A percentile compares a stretch with the other conserved stretches of the same genome.
Evolutionary conservation across 2,113 vertebrate species (phyloP).

Genomic region (Callipepla californica): DNA sequence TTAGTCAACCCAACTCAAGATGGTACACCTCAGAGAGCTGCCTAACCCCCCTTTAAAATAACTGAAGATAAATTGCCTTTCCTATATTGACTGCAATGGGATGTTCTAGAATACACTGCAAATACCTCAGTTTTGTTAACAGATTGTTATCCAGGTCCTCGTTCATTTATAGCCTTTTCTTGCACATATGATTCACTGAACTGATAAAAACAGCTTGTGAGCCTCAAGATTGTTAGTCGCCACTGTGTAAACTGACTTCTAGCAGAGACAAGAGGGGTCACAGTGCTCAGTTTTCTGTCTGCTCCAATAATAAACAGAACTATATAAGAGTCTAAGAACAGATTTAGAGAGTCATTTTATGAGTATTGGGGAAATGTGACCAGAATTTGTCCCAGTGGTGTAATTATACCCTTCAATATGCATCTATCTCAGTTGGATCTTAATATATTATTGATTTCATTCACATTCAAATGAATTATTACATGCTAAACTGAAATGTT

Average conservation of each 20-base stretch:
- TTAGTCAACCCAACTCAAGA: background rate
- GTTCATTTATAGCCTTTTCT: background rate
- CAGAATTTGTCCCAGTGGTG: background rate
- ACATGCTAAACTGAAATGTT: background rate
- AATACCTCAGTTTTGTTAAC: background rate
- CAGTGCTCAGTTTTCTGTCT: background rate
- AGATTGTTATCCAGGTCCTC: background rate
- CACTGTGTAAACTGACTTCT: background rate
- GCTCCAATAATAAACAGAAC: background rate
- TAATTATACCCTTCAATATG: background rate
- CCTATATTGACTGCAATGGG: background rate
- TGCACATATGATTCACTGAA: background rate
- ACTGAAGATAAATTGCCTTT: background rate
- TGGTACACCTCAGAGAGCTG: background rate
- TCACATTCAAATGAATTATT: background rate
- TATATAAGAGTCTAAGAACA: background rate
- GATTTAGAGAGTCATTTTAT: background rate
- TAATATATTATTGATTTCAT: background rate
- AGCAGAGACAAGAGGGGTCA: background rate
- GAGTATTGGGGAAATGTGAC: background rate
- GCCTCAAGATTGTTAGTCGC: background rate
- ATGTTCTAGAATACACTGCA: fast-evolving
- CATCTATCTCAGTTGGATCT: background rate
- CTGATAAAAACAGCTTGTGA: background rate
- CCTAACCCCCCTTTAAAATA: background rate